Conservation (phyloP, 1,140 invertebrate genomes). For the Meloidogyne floridensis region DNA sequence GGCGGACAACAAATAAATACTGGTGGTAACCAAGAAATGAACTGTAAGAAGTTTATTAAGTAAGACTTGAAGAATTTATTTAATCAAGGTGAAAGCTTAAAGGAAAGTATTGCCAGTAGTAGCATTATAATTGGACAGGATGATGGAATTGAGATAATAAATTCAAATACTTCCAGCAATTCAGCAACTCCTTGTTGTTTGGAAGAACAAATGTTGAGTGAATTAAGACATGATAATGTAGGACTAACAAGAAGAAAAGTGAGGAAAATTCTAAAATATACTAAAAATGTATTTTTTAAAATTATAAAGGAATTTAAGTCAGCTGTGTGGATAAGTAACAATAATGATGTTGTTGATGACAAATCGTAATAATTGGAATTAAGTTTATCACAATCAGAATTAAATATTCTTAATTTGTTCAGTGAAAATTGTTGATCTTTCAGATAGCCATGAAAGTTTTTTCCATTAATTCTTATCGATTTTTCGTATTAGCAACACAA, state of each 20-base stretch:
- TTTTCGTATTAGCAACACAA: too few species aligned
- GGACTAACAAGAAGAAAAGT: neutral
- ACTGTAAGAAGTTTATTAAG: neutral
- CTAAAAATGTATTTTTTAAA: too few species aligned
- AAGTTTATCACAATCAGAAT: too few species aligned
- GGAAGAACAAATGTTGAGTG: neutral
- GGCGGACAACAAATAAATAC: neutral
- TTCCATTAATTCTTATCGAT: too few species aligned
- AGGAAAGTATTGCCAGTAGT: neutral
- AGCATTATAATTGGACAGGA: slow-evolving; percentile 4
- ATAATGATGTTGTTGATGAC: neutral
- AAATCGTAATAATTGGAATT: too few species aligned
- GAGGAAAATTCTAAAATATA: neutral
- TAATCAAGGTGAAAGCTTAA: neutral
- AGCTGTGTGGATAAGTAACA: neutral
- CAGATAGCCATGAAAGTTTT: too few species aligned
- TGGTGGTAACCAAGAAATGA: neutral
- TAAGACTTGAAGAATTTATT: neutral
- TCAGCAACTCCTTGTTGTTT: neutral
- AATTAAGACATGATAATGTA: neutral
- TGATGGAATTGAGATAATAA: neutral
- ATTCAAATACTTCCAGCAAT: neutral
- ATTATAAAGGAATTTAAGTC: neutral
- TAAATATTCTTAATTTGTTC: too few species aligned
- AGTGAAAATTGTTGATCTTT: too few species aligned